Conservation (phyloP, 2,797 vertebrate species). For the Pagetopsis macropterus region DNA sequence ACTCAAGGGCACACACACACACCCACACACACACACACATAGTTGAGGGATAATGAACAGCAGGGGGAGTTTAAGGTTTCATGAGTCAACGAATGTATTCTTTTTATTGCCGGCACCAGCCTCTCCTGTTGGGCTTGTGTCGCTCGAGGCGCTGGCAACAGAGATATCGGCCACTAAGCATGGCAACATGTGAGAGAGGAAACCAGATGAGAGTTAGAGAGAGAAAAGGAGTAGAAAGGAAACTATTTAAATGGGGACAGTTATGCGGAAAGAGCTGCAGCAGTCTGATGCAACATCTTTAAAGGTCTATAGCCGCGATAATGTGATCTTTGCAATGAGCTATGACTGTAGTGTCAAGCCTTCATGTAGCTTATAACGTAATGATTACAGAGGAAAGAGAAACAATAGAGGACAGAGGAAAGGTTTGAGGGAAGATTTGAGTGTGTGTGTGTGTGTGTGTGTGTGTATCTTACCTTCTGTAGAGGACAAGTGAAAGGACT, state of each 20-base stretch:
- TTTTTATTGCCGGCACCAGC: constrained; percentile 27
- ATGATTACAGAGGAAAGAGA: constrained; percentile 27
- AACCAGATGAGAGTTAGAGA: constrained; percentile 14
- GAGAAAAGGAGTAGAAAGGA: constrained; percentile 6
- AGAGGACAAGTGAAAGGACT: constrained; percentile 93
- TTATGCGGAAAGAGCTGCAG: constrained; percentile 16
- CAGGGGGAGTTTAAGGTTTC: constrained; percentile 62
- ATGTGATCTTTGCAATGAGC: constrained; percentile 5
- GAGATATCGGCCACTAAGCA: constrained; percentile 28
- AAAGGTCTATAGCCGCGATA: not conserved
- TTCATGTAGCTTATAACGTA: constrained; percentile 24
- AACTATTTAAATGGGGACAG: constrained; percentile 3
- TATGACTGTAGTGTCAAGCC: not conserved
- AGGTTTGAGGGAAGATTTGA: constrained; percentile 22
- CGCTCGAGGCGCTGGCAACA: constrained; percentile 29
- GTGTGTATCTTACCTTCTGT: constrained; percentile 89
- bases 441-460: constrained; percentile 21
- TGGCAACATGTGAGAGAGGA: constrained; percentile 31
- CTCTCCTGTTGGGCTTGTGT: constrained; percentile 18
- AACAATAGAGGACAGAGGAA: constrained; percentile 25
- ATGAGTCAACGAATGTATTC: constrained; percentile 44
- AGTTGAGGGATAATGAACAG: constrained; percentile 54
- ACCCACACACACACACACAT: constrained; percentile 17
- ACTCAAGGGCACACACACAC: constrained; percentile 43
- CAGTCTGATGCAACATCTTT: constrained; percentile 12